These are phyloP conservation scores for Syrmaticus mikado DNA, from an alignment of 2,113 vertebrate species.

Conservation along the genomic window DNA sequence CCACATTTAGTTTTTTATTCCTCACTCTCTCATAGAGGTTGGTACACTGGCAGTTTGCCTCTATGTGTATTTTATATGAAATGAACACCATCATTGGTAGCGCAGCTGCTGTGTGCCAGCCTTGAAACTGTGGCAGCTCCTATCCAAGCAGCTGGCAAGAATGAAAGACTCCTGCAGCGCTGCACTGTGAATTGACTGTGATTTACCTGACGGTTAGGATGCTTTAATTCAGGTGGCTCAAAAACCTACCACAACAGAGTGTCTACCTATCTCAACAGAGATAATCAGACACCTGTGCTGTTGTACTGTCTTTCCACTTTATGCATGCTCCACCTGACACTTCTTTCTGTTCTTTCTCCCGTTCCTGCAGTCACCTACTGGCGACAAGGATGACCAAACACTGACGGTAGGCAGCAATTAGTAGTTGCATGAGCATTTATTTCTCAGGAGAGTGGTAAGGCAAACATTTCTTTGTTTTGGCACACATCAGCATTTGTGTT, in stretches of 20 bases:
- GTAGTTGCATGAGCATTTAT: constrained; percentile 25
- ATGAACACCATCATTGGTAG: neutral
- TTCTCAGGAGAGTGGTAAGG: constrained; percentile 14
- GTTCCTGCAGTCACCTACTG: constrained; percentile 71
- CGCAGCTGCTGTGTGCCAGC: neutral
- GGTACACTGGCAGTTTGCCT: neutral
- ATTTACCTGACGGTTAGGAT: neutral
- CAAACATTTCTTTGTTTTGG: constrained; percentile 30
- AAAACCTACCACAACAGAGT: neutral
- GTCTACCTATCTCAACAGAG: too few species aligned
- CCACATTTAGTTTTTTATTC: neutral
- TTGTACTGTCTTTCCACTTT: neutral
- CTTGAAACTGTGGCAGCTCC: neutral
- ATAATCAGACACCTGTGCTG: neutral
- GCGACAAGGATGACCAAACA: constrained; percentile 77
- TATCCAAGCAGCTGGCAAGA: neutral
- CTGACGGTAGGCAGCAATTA: constrained; percentile 77
- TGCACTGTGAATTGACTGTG: neutral
- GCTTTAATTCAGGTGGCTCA: neutral
- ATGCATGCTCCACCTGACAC: neutral
- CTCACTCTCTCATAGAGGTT: neutral
- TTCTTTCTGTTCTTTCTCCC: constrained; percentile 60
- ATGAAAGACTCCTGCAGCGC: neutral
- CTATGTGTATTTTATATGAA: neutral
- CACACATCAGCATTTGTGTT: neutral